Percentiles rank a stretch among this genome's conserved stretches.
Evolutionary conservation across 2,797 vertebrate genomes (phyloP).

Genomic region (Nyctalus aviator): DNA sequence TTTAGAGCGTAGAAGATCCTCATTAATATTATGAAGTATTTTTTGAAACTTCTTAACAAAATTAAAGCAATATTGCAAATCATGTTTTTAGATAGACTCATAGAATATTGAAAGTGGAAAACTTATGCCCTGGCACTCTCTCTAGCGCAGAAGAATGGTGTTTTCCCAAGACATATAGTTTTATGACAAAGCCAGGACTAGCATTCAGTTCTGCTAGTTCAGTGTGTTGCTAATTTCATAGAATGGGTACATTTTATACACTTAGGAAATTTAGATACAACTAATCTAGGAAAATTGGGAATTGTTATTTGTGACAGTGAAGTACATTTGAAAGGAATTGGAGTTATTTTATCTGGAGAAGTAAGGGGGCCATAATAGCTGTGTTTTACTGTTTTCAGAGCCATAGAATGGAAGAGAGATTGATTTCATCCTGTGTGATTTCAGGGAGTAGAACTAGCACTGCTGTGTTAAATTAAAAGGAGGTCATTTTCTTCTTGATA

Average conservation of each 20-base stretch:
- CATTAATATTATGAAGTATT: conserved; percentile 6
- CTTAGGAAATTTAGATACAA: not conserved
- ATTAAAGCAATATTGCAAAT: not conserved
- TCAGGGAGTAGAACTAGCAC: not conserved
- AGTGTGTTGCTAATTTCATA: conserved; percentile 17
- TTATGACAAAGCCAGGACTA: not conserved
- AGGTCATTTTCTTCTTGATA: conserved; percentile 29
- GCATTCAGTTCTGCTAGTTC: not conserved
- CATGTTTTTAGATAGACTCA: not conserved
- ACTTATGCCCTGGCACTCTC: not conserved
- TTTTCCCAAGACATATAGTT: not conserved
- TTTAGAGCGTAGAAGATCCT: not conserved
- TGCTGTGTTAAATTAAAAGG: not conserved
- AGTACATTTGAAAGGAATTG: not conserved
- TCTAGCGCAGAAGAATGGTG: not conserved
- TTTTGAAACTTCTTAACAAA: conserved; percentile 28
- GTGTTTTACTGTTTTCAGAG: conserved; percentile 34
- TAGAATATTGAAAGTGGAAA: not conserved
- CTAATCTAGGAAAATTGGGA: conserved; percentile 5
- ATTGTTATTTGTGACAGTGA: not conserved
- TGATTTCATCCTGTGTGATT: not conserved
- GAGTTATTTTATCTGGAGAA: not conserved
- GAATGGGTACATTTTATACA: not conserved
- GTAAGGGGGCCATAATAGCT: not conserved
- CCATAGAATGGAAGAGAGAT: not conserved